These are phyloP conservation scores for Dioctria linearis DNA, from an alignment of 2,888 invertebrate species.

Conservation along the genomic window DNA sequence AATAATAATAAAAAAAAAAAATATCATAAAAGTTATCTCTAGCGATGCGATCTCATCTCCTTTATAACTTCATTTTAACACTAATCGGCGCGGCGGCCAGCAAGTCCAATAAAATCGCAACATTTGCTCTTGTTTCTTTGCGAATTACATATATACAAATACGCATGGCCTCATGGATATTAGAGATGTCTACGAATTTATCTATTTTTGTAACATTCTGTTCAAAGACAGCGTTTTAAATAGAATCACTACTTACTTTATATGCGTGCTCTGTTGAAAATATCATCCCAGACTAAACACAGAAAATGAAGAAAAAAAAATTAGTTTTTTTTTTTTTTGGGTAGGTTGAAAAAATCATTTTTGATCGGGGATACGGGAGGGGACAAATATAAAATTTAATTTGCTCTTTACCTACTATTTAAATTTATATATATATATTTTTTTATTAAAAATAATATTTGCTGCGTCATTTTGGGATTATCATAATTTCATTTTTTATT, in stretches of 20 bases:
- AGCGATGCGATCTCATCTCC: too few relatives aligned
- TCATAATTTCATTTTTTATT: too few relatives aligned
- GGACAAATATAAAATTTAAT: too few relatives aligned
- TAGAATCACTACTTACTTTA: conserved; percentile 27
- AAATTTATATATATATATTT: too few relatives aligned
- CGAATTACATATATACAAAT: background rate
- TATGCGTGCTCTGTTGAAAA: conserved; percentile 42
- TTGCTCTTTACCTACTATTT: too few relatives aligned
- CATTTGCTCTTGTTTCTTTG: conserved; percentile 12
- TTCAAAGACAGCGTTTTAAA: conserved; percentile 41
- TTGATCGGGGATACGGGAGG: too few relatives aligned
- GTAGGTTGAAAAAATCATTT: too few relatives aligned
- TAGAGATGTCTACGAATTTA: conserved; percentile 32
- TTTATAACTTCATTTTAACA: too few relatives aligned
- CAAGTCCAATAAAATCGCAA: conserved; percentile 16
- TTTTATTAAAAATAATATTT: too few relatives aligned
- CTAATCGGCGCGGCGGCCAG: too few relatives aligned
- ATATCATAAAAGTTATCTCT: background rate
- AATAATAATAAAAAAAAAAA: conserved; percentile 21
- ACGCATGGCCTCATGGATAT: conserved; percentile 23
- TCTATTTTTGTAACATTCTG: conserved; percentile 45
- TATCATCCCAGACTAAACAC: conserved; percentile 45
- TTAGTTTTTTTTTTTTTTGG: too few relatives aligned
- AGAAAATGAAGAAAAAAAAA: background rate
- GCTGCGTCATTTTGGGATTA: too few relatives aligned